These are phyloP conservation scores for Entomobrya multifasciata DNA, from an alignment of 2,888 invertebrate species.

Conservation along the genomic window DNA sequence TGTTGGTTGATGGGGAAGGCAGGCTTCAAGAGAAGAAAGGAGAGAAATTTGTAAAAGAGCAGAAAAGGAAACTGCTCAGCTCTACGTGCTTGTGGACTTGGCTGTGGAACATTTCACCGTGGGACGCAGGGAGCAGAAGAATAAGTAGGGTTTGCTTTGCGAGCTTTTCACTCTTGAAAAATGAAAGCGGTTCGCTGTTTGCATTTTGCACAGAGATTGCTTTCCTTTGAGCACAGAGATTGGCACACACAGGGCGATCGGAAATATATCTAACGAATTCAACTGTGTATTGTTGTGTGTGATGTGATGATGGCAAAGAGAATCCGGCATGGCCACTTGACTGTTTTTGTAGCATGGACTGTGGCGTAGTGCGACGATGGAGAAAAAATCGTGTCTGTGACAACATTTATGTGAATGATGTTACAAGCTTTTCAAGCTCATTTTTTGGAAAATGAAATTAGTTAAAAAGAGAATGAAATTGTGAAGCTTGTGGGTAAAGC, in stretches of 20 bases:
- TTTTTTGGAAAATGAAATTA: slow-evolving; percentile 20
- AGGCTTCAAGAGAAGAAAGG: background rate
- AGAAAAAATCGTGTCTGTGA: slow-evolving; percentile 59
- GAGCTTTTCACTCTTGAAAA: background rate
- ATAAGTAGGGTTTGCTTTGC: background rate
- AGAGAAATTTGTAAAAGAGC: slow-evolving; percentile 20
- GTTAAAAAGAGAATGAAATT: background rate
- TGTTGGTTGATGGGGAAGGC: background rate
- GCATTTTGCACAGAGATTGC: slow-evolving; percentile 20
- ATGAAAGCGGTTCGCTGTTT: background rate
- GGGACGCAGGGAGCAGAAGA: background rate
- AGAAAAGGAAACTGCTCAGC: slow-evolving; percentile 21
- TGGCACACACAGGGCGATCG: background rate
- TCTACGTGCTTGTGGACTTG: slow-evolving; percentile 10
- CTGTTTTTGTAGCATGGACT: background rate
- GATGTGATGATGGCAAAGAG: background rate
- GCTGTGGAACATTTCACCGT: background rate
- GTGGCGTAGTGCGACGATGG: background rate
- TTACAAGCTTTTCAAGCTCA: slow-evolving; percentile 3
- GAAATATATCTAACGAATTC: background rate
- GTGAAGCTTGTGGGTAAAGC: background rate
- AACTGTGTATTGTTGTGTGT: background rate
- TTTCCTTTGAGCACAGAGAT: slow-evolving; percentile 34
- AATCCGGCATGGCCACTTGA: slow-evolving; percentile 29
- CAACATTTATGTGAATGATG: slow-evolving; percentile 53